Evolutionary conservation across 2,888 invertebrate genomes (phyloP).

Genomic region (Synanthedon myopaeformis): DNA sequence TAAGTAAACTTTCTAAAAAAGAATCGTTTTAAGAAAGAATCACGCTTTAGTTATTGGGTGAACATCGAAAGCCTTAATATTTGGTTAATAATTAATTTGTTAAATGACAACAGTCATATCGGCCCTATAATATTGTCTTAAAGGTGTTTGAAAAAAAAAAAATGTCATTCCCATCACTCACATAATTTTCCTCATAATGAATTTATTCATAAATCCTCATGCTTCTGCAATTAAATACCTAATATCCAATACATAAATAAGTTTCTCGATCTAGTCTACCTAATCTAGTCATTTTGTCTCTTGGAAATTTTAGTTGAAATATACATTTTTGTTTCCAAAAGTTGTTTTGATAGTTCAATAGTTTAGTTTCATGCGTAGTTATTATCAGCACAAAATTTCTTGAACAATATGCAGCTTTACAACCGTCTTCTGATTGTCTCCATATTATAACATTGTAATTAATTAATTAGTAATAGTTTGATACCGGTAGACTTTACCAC

Average conservation of each 20-base stretch:
- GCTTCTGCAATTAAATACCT: neutral
- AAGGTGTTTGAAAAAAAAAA: too few species aligned
- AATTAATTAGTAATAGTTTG: too few species aligned
- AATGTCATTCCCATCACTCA: too few species aligned
- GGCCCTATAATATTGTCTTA: too few species aligned
- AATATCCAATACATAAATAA: neutral
- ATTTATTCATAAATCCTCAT: neutral
- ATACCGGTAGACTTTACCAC: too few species aligned
- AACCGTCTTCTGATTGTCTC: constrained; percentile 35
- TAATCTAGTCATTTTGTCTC: constrained; percentile 9
- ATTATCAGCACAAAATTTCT: constrained; percentile 36
- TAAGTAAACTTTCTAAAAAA: too few species aligned
- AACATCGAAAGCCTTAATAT: too few species aligned
- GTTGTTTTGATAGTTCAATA: constrained; percentile 35
- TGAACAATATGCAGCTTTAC: constrained; percentile 34
- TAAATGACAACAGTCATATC: too few species aligned
- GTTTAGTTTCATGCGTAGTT: constrained; percentile 12
- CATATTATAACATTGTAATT: neutral
- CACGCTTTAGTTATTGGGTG: too few species aligned
- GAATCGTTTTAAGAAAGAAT: too few species aligned
- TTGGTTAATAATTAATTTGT: too few species aligned
- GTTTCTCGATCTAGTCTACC: neutral
- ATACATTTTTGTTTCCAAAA: constrained; percentile 26
- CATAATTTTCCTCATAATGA: neutral
- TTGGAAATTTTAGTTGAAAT: constrained; percentile 23